These are phyloP conservation scores for Coreius guichenoti DNA, from an alignment of 2,797 vertebrate genomes.

Conservation along the genomic window DNA sequence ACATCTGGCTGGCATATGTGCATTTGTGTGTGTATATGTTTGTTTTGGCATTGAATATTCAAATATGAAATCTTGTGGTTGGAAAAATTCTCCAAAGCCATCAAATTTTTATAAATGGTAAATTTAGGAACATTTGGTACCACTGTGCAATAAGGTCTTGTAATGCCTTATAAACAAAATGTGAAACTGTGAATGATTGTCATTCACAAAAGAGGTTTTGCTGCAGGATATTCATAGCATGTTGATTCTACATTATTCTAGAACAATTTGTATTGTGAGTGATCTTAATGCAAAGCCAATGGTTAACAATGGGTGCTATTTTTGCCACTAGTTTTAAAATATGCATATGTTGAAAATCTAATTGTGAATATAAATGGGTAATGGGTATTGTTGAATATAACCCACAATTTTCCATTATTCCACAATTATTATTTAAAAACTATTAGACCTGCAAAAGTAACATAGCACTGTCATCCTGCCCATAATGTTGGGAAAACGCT, in stretches of 20 bases:
- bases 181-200: not conserved
- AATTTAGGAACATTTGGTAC: constrained; percentile 25
- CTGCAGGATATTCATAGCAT: not conserved
- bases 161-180: constrained; percentile 2
- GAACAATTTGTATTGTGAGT: not conserved
- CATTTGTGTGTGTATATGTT: not conserved
- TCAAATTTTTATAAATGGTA: constrained; percentile 34
- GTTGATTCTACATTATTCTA: not conserved
- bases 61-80: constrained; percentile 39
- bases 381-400: no score
- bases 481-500: not conserved
- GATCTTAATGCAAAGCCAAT: not conserved
- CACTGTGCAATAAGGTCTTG: not conserved
- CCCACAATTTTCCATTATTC: not conserved
- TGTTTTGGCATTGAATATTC: constrained; percentile 41
- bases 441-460: not conserved
- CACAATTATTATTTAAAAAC: not conserved
- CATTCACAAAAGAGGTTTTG: not conserved
- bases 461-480: no score
- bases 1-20: constrained; percentile 59
- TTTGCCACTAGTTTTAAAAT: not conserved
- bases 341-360: not conserved
- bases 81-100: constrained; percentile 24
- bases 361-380: not conserved
- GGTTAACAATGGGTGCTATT: not conserved